phyloP scores from a whole-genome alignment of 2,888 invertebrate species.

The Steinernema scapterisci region DNA sequence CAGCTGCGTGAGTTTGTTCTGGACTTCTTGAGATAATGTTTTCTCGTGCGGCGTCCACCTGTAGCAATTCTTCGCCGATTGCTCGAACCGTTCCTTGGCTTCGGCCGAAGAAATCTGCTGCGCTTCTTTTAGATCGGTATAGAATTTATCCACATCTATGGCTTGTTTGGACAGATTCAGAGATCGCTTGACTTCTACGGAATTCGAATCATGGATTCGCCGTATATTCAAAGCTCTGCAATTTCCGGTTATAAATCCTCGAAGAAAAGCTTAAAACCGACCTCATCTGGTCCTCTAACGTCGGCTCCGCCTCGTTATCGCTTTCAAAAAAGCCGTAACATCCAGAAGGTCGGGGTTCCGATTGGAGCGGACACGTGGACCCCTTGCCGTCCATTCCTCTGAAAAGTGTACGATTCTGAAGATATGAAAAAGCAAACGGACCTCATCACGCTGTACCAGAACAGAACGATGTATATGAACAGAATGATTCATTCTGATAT shows the following conservation, averaged over 20 bases:
- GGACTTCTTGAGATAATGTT: background rate
- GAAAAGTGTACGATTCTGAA: too few species aligned
- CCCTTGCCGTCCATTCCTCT: too few species aligned
- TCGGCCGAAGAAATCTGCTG: background rate
- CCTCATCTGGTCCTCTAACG: background rate
- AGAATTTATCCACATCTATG: background rate
- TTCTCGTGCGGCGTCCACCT: background rate
- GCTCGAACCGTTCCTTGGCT: background rate
- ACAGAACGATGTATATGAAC: too few species aligned
- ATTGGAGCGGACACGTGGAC: background rate
- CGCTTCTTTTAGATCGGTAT: background rate
- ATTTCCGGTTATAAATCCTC: background rate
- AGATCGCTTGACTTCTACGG: background rate
- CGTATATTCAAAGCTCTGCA: background rate
- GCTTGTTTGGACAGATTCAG: background rate
- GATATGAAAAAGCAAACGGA: too few species aligned
- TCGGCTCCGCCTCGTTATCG: background rate
- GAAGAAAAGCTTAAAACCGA: background rate
- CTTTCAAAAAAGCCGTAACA: background rate
- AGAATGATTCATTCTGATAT: too few species aligned
- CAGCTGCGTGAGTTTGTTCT: background rate
- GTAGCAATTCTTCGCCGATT: background rate
- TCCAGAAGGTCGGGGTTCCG: slow-evolving; percentile 14
- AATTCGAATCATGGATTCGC: background rate
- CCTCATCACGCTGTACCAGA: too few species aligned